Conservation (phyloP, 2,113 vertebrate genomes). For the Burhinus bistriatus region DNA sequence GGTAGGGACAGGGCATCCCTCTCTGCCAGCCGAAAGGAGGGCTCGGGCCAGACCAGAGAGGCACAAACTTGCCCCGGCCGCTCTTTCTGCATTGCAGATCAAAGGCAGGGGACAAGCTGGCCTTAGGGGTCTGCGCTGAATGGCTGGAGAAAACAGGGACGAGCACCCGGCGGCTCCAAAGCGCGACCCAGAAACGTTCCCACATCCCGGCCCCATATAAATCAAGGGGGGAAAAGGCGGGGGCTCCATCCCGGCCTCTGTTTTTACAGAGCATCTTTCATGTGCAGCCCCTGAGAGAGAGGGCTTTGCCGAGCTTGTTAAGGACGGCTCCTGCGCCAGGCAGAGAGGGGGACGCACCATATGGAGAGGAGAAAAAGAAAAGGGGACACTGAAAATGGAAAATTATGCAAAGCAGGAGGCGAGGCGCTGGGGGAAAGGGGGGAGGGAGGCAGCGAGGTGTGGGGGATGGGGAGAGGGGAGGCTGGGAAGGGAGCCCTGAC, state of each 20-base stretch:
- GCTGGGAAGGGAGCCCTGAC: conserved; percentile 35
- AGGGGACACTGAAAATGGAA: conserved; percentile 71
- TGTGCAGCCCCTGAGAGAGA: conserved; percentile 57
- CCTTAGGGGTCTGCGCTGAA: conserved; percentile 50
- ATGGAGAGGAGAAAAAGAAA: conserved; percentile 67
- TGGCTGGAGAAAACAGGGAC: conserved; percentile 14
- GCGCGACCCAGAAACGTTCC: conserved; percentile 42
- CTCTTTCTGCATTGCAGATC: conserved; percentile 63
- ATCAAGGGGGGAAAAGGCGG: conserved; percentile 11
- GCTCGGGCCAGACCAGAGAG: background rate
- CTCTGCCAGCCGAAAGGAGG: background rate
- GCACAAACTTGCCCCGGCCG: background rate
- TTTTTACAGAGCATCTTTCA: conserved; percentile 67
- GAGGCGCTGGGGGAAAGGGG: conserved; percentile 38
- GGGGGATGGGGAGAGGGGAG: conserved; percentile 58
- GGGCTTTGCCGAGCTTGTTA: conserved; percentile 62
- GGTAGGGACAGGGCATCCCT: background rate
- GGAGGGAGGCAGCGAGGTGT: conserved; percentile 7
- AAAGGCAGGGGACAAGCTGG: conserved; percentile 37
- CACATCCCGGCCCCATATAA: conserved; percentile 66
- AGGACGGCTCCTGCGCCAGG: conserved; percentile 58
- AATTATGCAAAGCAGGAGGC: conserved; percentile 66
- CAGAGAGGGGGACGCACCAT: conserved; percentile 63
- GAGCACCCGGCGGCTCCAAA: conserved; percentile 29
- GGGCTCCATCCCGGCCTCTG: conserved; percentile 11